phyloP scores from a whole-genome alignment of 2,113 vertebrate genomes.

The Brachypteracias leptosomus region DNA sequence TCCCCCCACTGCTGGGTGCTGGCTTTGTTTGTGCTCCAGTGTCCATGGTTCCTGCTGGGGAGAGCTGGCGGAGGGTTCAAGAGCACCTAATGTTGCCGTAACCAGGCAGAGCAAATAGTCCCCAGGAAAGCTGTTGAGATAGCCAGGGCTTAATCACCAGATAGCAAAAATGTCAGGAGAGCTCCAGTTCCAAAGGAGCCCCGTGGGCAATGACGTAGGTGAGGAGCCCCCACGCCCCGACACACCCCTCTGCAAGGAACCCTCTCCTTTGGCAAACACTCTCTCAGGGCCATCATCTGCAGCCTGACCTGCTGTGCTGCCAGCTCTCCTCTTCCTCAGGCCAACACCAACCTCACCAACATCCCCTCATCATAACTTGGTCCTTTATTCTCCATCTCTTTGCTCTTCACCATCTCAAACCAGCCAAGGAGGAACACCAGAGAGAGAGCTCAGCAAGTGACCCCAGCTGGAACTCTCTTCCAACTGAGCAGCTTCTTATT shows the following conservation, averaged over 20 bases:
- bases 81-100: not conserved
- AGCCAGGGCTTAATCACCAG: conserved; percentile 10
- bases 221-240: not conserved
- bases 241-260: not conserved
- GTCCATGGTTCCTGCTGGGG: not conserved
- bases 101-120: conserved; percentile 10
- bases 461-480: no score
- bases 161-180: not conserved
- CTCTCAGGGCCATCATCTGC: fast-evolving
- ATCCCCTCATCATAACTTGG: no score
- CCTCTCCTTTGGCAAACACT: not conserved
- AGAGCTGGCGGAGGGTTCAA: not conserved
- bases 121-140: not conserved
- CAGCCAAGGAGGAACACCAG: no score
- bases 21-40: not conserved
- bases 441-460: no score
- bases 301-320: no score
- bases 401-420: no score
- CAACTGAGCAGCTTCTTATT: no score
- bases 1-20: fast-evolving
- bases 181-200: not conserved
- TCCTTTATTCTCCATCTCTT: no score
- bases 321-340: no score
- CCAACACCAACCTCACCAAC: no score
- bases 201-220: not conserved